Evolutionary conservation across 2,888 invertebrate species (phyloP).

Genomic region (Zele albiditarsus): DNA sequence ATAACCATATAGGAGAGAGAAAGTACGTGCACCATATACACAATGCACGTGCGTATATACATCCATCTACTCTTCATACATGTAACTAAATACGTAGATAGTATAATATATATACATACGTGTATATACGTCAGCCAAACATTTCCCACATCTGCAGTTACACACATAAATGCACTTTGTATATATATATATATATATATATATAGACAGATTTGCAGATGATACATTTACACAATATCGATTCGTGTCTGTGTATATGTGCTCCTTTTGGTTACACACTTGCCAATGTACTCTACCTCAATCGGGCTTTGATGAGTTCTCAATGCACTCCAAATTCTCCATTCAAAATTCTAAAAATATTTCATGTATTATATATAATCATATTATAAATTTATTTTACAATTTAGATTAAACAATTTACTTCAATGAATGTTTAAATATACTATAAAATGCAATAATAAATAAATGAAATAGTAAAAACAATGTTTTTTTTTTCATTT

Average conservation of each 20-base stretch:
- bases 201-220: background rate
- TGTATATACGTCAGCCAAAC: slow-evolving; percentile 34
- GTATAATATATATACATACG: slow-evolving; percentile 8
- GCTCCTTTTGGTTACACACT: slow-evolving; percentile 5
- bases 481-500: background rate
- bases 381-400: background rate
- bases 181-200: background rate
- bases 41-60: slow-evolving; percentile 5
- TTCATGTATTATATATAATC: background rate
- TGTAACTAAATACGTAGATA: slow-evolving; percentile 16
- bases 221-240: background rate
- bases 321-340: background rate
- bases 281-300: slow-evolving; percentile 12
- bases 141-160: slow-evolving; percentile 16
- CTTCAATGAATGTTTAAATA: background rate
- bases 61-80: background rate
- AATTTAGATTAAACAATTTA: background rate
- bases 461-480: background rate
- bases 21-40: slow-evolving; percentile 5
- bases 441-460: background rate
- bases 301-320: slow-evolving; percentile 14
- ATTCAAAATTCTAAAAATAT: background rate
- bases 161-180: slow-evolving; percentile 3
- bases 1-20: background rate
- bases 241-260: background rate